Base-by-base conservation (phyloP, 2,113 vertebrate genomes). In the Clinocottus analis region DNA sequence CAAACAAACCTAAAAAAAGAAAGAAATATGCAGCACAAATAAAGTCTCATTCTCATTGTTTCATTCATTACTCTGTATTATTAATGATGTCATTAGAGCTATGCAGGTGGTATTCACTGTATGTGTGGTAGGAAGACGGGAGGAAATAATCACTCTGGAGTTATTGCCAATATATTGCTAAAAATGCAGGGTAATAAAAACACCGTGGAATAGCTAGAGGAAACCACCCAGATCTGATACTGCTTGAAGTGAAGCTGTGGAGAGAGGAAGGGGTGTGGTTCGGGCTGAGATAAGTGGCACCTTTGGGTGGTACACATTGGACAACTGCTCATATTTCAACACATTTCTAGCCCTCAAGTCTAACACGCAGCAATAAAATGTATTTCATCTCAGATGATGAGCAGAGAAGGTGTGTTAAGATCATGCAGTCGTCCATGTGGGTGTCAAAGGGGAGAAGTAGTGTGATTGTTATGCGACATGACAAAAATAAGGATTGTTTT, bases 301-400 rank as follows among this genome's bases (percentile, higher is more conserved):
- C 79, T 87, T 68, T 86, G 64, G 77, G 72, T 87, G 68, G n/a
- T 80, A 51, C 59, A 75, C 45, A 39, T 56, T 72, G 31, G 43
- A 82, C 70, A 83, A 71, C 62, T 65, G 62, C 35, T 68, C 73
- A 67, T 87, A 75, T 82, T 76, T 87, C 83, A 87, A 77, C 91
- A 82, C 49, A 11, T 80, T 51, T 23, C 12, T 2, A 56, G 83
- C 67, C 69, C 51, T 66, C 1, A 4, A 70, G 33, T 72, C 39
- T 80, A 59, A 85, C 85, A 67, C 56, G 17, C 17, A 39, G 16
- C 51, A 79, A 81, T 83, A 69, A 89, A 92, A 77, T 60, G 31
- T 31, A 33, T 58, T 19, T 77, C 47, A 80, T 41, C 81, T 37
- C 61, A 31, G 31, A 77, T 2, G 55, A 27, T 14, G 23, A 2